Base-by-base conservation (phyloP, 2,888 invertebrate genomes). In the Lycaena phlaeas region DNA sequence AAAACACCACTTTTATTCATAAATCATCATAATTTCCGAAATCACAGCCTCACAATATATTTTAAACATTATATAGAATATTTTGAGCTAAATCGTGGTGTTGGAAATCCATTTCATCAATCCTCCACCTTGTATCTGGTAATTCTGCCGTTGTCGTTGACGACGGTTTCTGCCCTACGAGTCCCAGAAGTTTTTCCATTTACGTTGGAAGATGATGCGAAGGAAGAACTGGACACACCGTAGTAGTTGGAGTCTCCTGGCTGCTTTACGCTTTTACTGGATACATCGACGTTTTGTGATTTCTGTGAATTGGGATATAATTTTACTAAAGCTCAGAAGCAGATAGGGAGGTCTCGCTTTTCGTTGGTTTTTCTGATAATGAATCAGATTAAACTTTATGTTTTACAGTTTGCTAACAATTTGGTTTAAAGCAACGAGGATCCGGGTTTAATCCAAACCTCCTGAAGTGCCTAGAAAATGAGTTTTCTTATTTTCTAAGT, bases 111-210 rank as follows among this genome's bases (percentile, higher is more conserved):
- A 11, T 18, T 27, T 27, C 11, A 7, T 64, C 70, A 78, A 39
- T 48, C 69, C 10, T 62, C 47, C 3, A 88, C 87, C 26, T 79
- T 79, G 57, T 90, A 90, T 34, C 86, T 85, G 40, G 88, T 87
- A 28, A 92, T 59, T 60, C 89, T 89, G 46, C 93, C 93, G 58
- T 93, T 92, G 53, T 92, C 88, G 58, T 93, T 90, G 39, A 92
- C 79, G 0, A 87, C 78, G 5, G 92, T 91, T 29, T 88, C 76
- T 0, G 92, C 88, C 31, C 85, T 79, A 46, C 90, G 87, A 46
- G 73, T 77, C 37, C 61, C 77, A 9, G 64, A 56, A 38, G 79
- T 75, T 50, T 88, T 74, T 2, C 93, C 93, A 57, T 91, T 85
- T 17, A 87, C 56, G 51, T 88, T 86, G 0, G 78, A 59, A 1